Conservation (phyloP, 1,140 invertebrate species). For the Atta cephalotes region DNA sequence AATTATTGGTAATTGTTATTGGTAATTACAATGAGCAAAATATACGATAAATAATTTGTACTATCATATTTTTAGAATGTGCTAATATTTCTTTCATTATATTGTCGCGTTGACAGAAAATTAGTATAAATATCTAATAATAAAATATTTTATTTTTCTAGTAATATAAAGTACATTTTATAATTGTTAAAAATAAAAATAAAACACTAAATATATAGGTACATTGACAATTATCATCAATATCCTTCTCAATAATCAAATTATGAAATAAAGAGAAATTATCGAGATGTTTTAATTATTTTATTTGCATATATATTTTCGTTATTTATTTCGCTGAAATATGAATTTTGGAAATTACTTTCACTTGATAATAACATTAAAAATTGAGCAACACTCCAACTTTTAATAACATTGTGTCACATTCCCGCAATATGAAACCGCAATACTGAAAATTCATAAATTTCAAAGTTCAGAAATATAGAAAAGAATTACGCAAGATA, state of each 20-base stretch:
- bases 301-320: no score
- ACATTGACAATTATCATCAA: no score
- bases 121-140: no score
- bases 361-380: conserved; percentile 83
- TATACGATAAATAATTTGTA: neutral
- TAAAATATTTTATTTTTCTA: no score
- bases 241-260: no score
- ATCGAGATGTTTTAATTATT: no score
- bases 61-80: neutral
- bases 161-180: no score
- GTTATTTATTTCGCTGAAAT: no score
- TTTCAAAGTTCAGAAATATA: conserved; percentile 69
- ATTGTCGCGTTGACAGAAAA: no score
- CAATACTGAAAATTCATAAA: conserved; percentile 83
- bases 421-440: conserved; percentile 85
- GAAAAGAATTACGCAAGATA: conserved; percentile 60
- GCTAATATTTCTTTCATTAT: conserved; percentile 67
- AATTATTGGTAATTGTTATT: neutral
- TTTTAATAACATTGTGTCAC: conserved; percentile 84
- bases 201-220: no score
- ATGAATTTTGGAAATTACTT: neutral
- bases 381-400: conserved; percentile 81
- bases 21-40: neutral
- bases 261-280: no score
- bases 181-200: no score